These are phyloP conservation scores for Troides aeacus DNA, from an alignment of 2,888 invertebrate genomes.

Conservation along the genomic window DNA sequence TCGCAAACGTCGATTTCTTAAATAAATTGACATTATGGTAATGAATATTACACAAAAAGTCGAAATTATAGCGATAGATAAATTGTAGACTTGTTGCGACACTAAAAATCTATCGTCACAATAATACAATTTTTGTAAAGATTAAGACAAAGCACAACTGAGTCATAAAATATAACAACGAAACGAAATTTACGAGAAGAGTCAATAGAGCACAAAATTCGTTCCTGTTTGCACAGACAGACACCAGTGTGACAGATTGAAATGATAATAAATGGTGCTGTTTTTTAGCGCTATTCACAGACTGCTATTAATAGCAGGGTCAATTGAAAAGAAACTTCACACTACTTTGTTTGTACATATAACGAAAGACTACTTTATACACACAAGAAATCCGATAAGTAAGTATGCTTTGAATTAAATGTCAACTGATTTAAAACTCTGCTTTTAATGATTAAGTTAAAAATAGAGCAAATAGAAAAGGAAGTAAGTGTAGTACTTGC, in stretches of 20 bases:
- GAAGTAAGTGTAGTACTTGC: no score
- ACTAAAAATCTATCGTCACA: background rate
- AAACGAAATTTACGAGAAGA: conserved; percentile 62
- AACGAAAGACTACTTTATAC: background rate
- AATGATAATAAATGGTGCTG: conserved; percentile 29
- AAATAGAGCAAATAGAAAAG: no score
- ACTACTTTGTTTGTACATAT: background rate
- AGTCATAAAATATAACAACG: conserved; percentile 61
- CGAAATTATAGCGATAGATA: background rate
- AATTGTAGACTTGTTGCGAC: background rate
- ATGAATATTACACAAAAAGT: background rate
- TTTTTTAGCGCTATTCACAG: conserved; percentile 4
- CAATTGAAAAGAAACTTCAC: background rate
- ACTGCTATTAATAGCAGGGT: background rate
- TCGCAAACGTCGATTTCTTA: no score
- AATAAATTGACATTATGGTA: no score
- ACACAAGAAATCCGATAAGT: background rate
- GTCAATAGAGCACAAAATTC: conserved; percentile 71
- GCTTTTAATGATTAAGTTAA: no score
- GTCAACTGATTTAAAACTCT: no score
- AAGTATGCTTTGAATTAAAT: no score
- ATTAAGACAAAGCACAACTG: conserved; percentile 63
- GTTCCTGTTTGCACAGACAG: conserved; percentile 53
- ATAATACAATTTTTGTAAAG: conserved; percentile 34
- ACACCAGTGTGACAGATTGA: conserved; percentile 48